phyloP scores from a whole-genome alignment of 2,888 invertebrate genomes.

The Campaea margaritaria region DNA sequence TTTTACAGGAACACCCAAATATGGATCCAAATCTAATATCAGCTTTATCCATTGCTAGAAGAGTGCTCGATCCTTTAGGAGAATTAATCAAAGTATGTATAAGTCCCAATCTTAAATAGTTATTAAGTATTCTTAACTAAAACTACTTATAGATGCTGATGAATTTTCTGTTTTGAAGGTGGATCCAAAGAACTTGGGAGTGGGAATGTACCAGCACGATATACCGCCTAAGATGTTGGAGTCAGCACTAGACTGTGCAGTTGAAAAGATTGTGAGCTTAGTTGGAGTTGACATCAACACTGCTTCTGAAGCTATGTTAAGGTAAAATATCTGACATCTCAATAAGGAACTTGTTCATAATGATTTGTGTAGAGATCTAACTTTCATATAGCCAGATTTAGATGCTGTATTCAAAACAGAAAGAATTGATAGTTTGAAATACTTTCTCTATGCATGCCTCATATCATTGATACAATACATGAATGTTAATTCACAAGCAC shows the following conservation, averaged over 20 bases:
- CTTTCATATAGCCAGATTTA: too few relatives aligned
- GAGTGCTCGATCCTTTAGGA: constrained; percentile 95
- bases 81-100: constrained; percentile 92
- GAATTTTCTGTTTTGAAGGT: constrained; percentile 72
- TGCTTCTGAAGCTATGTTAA: constrained; percentile 92
- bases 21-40: constrained; percentile 93
- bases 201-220: constrained; percentile 98
- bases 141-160: neutral
- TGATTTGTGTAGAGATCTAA: too few relatives aligned
- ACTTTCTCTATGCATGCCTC: too few relatives aligned
- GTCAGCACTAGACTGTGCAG: constrained; percentile 90
- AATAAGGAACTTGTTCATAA: too few relatives aligned
- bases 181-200: constrained; percentile 96
- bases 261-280: constrained; percentile 96
- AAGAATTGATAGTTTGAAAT: too few relatives aligned
- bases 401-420: too few relatives aligned
- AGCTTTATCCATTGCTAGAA: constrained; percentile 91
- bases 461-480: too few relatives aligned
- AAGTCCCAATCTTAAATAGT: neutral
- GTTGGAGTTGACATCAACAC: constrained; percentile 97
- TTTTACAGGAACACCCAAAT: constrained; percentile 89
- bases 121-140: too few relatives aligned
- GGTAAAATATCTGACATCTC: constrained; percentile 74
- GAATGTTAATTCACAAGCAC: too few relatives aligned
- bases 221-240: constrained; percentile 91